Evolutionary conservation across 1,140 invertebrate genomes (phyloP).

Genomic region (Rhyzopertha dominica): DNA sequence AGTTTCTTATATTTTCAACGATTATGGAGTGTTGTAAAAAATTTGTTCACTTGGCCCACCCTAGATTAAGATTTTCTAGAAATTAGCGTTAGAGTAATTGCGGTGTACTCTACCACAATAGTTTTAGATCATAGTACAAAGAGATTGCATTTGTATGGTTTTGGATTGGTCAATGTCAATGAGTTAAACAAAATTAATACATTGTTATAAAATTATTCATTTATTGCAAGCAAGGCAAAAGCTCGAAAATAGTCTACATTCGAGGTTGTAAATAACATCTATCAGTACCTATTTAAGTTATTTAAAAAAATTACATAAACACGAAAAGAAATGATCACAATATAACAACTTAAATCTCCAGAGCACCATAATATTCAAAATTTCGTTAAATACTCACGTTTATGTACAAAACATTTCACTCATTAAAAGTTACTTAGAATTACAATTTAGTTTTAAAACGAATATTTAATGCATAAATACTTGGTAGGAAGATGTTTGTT

Average conservation of each 20-base stretch:
- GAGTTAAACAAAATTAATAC: too few relatives aligned
- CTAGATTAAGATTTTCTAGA: too few relatives aligned
- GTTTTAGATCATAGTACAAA: too few relatives aligned
- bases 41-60: too few relatives aligned
- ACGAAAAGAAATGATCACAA: conserved; percentile 39
- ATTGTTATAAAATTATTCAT: conserved; percentile 14
- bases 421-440: conserved; percentile 15
- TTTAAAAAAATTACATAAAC: conserved; percentile 11
- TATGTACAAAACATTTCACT: conserved; percentile 23
- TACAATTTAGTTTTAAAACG: conserved; percentile 29
- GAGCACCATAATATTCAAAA: conserved; percentile 43
- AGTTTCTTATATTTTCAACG: too few relatives aligned
- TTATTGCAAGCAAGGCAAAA: conserved; percentile 26
- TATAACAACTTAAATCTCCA: conserved; percentile 40
- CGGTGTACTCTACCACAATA: too few relatives aligned
- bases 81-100: too few relatives aligned
- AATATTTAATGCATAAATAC: conserved; percentile 39
- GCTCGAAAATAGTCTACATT: conserved; percentile 15
- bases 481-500: conserved; percentile 44
- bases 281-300: conserved; percentile 2
- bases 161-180: too few relatives aligned
- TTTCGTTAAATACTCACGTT: conserved; percentile 18
- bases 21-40: too few relatives aligned
- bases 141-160: too few relatives aligned
- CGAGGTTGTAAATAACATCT: conserved; percentile 7